Evolutionary conservation across 2,888 invertebrate species (phyloP), one percentile per base, ranked within the genome.

Genomic region (Euplexia lucipara): DNA sequence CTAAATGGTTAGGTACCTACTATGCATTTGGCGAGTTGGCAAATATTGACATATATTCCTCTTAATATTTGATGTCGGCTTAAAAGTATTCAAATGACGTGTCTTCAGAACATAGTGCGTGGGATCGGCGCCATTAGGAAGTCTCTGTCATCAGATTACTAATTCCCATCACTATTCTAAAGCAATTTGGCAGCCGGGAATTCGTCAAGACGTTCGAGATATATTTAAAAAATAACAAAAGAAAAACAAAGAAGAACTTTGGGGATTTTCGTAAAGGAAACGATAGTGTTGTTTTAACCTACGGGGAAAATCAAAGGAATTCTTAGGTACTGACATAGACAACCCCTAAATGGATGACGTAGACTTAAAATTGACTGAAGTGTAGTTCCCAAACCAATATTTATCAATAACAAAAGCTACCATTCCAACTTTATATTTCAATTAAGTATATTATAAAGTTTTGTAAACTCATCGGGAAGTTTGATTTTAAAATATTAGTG

Each of bases 161-260:
- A 64, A 35, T 64, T 58, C 73, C 30, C 26, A 45, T 39, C 20
- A 42, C 8, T 47, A 20, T 45, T 73, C 18, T 58, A 35, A 47
- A 39, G 34, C 51, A 10, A 18, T 30, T n/a, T 18, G 9, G 22
- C 22, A 45, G 18, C 22, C 20, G 9, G n/a, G n/a, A n/a, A n/a
- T n/a, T n/a, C n/a, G n/a, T n/a, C n/a, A n/a, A n/a, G n/a, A n/a
- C 12, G 37, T 5, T n/a, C 14, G 10, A 18, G n/a, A 35, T 20
- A n/a, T 35, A 30, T 18, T n/a, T 2, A 2, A 44, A 37, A 9
- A 51, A 30, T n/a, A 58, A 52, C 7, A 6, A n/a, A n/a, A 26
- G 2, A 12, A 32, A 45, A 18, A 14, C 2, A 8, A n/a, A 35
- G 7, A 7, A 22, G 16, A n/a, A n/a, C 30, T 0, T 9, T 26